Percentiles rank a stretch among this genome's conserved stretches.
Conservation (phyloP, 2,797 vertebrate genomes). For the Sciurus carolinensis region DNA sequence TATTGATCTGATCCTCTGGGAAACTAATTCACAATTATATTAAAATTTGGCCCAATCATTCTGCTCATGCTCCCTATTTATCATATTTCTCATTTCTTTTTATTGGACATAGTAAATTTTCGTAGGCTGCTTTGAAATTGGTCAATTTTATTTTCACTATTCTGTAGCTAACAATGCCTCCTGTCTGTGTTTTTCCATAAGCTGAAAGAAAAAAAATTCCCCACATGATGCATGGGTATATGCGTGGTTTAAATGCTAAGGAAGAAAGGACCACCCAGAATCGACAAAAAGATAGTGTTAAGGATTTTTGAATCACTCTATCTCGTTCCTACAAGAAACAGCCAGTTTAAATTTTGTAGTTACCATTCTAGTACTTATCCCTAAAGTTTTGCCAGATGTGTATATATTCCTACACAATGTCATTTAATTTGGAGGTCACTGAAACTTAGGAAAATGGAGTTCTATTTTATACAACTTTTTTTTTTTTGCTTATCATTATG, state of each 20-base stretch:
- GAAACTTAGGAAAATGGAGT: background rate
- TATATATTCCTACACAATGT: background rate
- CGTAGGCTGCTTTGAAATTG: background rate
- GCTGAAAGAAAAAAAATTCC: background rate
- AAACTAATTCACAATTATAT: background rate
- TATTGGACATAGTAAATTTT: background rate
- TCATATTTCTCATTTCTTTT: background rate
- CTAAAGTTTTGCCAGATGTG: background rate
- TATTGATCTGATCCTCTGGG: background rate
- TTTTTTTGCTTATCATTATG: background rate
- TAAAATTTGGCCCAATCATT: background rate
- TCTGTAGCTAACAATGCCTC: background rate
- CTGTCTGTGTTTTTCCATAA: background rate
- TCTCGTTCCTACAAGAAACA: background rate
- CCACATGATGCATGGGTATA: background rate
- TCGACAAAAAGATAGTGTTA: background rate
- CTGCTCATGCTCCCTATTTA: background rate
- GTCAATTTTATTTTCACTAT: slow-evolving; percentile 35
- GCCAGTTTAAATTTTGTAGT: background rate
- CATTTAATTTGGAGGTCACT: background rate
- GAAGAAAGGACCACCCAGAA: background rate
- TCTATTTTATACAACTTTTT: background rate
- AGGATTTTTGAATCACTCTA: background rate
- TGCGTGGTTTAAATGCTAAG: background rate
- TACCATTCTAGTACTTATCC: background rate